Evolutionary conservation across 2,888 invertebrate genomes (phyloP).

Genomic region (Yponomeuta malinellus): DNA sequence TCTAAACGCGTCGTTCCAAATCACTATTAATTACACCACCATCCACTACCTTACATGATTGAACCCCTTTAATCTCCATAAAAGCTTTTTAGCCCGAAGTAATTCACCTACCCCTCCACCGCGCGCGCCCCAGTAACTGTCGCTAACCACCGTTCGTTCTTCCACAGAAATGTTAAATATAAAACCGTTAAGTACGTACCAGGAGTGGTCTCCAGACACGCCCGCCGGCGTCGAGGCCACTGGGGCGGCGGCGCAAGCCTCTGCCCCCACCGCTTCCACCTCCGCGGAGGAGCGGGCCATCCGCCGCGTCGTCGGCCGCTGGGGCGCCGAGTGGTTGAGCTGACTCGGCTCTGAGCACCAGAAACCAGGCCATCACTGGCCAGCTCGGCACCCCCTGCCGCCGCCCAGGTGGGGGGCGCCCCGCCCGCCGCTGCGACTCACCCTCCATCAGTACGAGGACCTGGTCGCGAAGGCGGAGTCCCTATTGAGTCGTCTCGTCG

Average conservation of each 20-base stretch:
- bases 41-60: no score
- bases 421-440: slow-evolving; percentile 80
- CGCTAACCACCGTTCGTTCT: slow-evolving; percentile 13
- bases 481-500: slow-evolving; percentile 87
- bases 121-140: neutral
- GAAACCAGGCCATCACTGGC: slow-evolving; percentile 54
- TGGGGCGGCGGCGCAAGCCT: slow-evolving; percentile 44
- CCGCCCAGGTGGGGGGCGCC: slow-evolving; percentile 66
- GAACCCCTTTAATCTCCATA: no score
- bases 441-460: slow-evolving; percentile 86
- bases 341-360: slow-evolving; percentile 85
- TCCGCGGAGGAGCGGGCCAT: slow-evolving; percentile 66
- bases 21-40: no score
- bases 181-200: slow-evolving; percentile 73
- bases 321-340: slow-evolving; percentile 98
- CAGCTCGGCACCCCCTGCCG: slow-evolving; percentile 67
- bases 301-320: slow-evolving; percentile 83
- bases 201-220: slow-evolving; percentile 67
- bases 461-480: slow-evolving; percentile 88
- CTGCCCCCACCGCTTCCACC: slow-evolving; percentile 31
- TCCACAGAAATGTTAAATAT: slow-evolving; percentile 70
- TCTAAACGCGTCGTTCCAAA: no score
- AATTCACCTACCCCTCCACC: no score
- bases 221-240: slow-evolving; percentile 58
- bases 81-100: no score